phyloP scores from a whole-genome alignment of 2,888 invertebrate genomes.

The Drosophila anomalata region DNA sequence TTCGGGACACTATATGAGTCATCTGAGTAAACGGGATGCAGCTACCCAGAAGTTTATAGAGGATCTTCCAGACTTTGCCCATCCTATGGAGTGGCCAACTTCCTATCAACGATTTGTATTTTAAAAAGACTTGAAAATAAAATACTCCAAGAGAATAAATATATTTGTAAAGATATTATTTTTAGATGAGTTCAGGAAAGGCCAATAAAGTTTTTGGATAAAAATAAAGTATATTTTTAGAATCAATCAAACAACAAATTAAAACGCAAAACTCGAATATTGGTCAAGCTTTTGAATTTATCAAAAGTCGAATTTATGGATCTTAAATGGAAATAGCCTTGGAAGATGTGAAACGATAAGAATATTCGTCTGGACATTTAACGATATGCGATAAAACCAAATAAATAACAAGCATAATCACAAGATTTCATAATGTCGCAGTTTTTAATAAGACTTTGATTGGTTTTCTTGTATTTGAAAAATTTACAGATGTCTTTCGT shows the following conservation, averaged over 20 bases:
- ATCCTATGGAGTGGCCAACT: slow-evolving; percentile 85
- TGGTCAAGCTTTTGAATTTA: neutral
- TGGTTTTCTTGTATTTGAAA: neutral
- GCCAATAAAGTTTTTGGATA: neutral
- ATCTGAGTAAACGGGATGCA: slow-evolving; percentile 82
- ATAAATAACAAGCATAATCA: neutral
- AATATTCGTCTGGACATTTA: neutral
- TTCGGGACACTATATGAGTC: slow-evolving; percentile 83
- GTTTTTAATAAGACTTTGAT: neutral
- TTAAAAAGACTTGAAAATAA: slow-evolving; percentile 36
- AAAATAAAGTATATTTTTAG: neutral
- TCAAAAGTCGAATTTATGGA: neutral
- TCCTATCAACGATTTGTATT: slow-evolving; percentile 83
- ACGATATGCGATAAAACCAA: neutral
- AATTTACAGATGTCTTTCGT: neutral
- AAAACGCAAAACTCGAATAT: neutral
- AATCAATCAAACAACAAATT: neutral
- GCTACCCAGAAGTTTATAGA: slow-evolving; percentile 83
- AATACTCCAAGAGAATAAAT: neutral
- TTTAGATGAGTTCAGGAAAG: neutral
- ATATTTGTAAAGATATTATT: too few relatives aligned
- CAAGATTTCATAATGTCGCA: neutral
- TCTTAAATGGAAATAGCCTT: neutral
- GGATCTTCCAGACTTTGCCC: slow-evolving; percentile 83
- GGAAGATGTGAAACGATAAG: neutral